Evolutionary conservation across 2,797 vertebrate genomes (phyloP).

Genomic region (Silurus lanzhouensis): DNA sequence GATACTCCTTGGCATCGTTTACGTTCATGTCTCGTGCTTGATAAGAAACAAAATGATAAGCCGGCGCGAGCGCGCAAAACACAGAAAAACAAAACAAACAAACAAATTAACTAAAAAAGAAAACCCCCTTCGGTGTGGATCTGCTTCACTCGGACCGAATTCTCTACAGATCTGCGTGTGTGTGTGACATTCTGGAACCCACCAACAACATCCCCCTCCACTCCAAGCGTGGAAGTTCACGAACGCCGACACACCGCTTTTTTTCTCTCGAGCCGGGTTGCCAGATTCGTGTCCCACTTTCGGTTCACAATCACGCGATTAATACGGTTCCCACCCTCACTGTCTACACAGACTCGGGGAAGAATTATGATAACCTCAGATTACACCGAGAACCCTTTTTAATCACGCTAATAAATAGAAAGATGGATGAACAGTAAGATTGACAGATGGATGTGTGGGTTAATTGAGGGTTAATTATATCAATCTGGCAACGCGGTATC

Average conservation of each 20-base stretch:
- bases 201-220: slow-evolving; percentile 35
- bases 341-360: no score
- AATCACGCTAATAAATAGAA: background rate
- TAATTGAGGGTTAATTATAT: background rate
- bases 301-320: background rate
- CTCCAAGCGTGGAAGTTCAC: slow-evolving; percentile 37
- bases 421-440: background rate
- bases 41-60: no score
- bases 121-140: slow-evolving; percentile 13
- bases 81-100: background rate
- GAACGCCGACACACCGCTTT: slow-evolving; percentile 36
- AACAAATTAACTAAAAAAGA: background rate
- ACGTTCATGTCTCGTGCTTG: slow-evolving; percentile 80
- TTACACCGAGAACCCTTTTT: background rate
- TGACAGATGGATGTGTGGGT: no score
- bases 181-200: slow-evolving; percentile 45
- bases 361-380: background rate
- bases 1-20: slow-evolving; percentile 94
- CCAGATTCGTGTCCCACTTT: background rate
- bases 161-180: slow-evolving; percentile 10
- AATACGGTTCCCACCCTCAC: no score
- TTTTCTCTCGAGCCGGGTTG: slow-evolving; percentile 10
- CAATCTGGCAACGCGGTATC: slow-evolving; percentile 16
- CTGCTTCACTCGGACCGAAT: background rate
- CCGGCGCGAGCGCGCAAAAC: background rate